Conservation (phyloP, 1,140 invertebrate genomes). For the Atta cephalotes region DNA sequence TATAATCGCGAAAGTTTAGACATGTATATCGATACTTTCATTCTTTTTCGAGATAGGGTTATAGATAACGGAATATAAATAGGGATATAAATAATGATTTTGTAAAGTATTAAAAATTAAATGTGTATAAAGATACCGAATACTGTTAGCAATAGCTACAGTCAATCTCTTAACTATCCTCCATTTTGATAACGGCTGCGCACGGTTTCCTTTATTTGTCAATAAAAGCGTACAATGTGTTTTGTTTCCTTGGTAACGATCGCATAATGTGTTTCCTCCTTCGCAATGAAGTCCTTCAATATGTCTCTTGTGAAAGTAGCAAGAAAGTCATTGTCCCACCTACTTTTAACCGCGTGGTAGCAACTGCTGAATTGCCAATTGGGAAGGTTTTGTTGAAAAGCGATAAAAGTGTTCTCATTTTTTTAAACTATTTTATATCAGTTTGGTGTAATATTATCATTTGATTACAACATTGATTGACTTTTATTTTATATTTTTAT, state of each 20-base stretch:
- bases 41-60: not conserved
- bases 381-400: not conserved
- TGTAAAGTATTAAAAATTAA: not conserved
- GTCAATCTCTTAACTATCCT: no score
- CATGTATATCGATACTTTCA: not conserved
- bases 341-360: constrained; percentile 23
- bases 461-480: not conserved
- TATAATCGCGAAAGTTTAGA: not conserved
- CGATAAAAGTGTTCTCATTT: constrained; percentile 59
- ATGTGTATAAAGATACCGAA: not conserved
- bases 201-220: constrained; percentile 57
- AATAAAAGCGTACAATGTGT: constrained; percentile 44
- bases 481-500: not conserved
- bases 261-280: constrained; percentile 39
- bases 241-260: constrained; percentile 74
- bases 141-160: not conserved
- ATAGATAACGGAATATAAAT: not conserved
- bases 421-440: constrained; percentile 1
- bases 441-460: not conserved
- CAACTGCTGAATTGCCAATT: constrained; percentile 70
- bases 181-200: constrained; percentile 24
- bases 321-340: constrained; percentile 27
- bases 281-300: constrained; percentile 63
- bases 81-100: not conserved
- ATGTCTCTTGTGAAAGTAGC: constrained; percentile 58